A percentile compares a stretch with the other conserved stretches of the same genome.
These are phyloP conservation scores for Lottia gigantea DNA, from an alignment of 2,888 invertebrate species.

Conservation along the genomic window DNA sequence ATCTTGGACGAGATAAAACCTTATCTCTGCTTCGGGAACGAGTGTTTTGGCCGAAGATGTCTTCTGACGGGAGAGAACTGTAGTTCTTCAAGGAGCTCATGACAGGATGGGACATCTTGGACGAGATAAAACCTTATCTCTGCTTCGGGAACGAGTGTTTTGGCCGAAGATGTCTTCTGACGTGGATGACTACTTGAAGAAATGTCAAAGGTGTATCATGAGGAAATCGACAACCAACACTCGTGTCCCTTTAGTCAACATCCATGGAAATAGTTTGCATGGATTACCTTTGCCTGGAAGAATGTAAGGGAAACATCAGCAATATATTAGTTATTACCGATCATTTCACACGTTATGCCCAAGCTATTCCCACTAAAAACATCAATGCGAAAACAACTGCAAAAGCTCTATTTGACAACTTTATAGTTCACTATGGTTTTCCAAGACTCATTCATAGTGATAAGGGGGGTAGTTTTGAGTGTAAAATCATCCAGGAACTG, in stretches of 20 bases:
- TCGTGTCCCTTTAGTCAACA: conserved; percentile 22
- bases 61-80: no score
- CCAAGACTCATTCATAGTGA: conserved; percentile 28
- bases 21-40: no score
- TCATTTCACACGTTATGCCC: conserved; percentile 25
- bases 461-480: conserved; percentile 31
- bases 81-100: no score
- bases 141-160: conserved; percentile 19
- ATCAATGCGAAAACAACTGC: conserved; percentile 29
- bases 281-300: conserved; percentile 7
- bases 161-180: conserved; percentile 24
- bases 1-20: neutral
- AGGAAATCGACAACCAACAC: conserved; percentile 18
- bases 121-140: no score
- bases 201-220: conserved; percentile 19
- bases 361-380: conserved; percentile 27
- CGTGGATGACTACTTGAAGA: conserved; percentile 15
- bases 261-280: conserved; percentile 24
- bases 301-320: conserved; percentile 16
- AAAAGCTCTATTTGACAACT: conserved; percentile 25
- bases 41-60: no score
- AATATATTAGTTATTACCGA: conserved; percentile 21
- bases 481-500: conserved; percentile 26
- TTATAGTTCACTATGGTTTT: conserved; percentile 29
- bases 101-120: no score